Conservation (phyloP, 64 coral and sea anemone genomes). For the Montipora efflorescens region DNA sequence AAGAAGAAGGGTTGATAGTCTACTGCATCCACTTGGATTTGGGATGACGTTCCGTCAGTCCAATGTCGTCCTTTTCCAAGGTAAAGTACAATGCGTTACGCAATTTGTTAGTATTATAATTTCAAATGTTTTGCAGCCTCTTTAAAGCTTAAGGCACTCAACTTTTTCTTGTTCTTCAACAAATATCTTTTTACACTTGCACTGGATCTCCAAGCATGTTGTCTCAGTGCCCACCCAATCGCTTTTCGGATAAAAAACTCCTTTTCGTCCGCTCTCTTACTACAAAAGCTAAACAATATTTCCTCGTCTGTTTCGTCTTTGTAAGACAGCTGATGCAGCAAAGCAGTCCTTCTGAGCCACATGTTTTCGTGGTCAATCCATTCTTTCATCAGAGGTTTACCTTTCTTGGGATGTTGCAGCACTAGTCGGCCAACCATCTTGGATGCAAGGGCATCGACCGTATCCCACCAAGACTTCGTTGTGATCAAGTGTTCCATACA, state of each 20-base stretch:
- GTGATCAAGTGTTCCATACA: slow-evolving; percentile 76
- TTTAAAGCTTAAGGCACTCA: slow-evolving; percentile 85
- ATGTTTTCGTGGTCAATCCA: slow-evolving; percentile 98
- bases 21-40: no score
- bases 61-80: no score
- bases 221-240: slow-evolving; percentile 91
- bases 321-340: slow-evolving; percentile 92
- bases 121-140: slow-evolving; percentile 80
- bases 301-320: slow-evolving; percentile 85
- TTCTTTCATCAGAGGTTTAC: slow-evolving; percentile 79
- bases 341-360: slow-evolving; percentile 91
- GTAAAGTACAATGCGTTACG: not conserved
- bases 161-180: slow-evolving; percentile 65
- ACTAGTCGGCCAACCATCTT: slow-evolving; percentile 81
- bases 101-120: not conserved
- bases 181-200: slow-evolving; percentile 80
- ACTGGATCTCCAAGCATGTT: slow-evolving; percentile 66
- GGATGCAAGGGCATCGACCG: slow-evolving; percentile 75
- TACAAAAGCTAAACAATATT: slow-evolving; percentile 85
- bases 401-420: slow-evolving; percentile 50
- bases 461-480: slow-evolving; percentile 98
- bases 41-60: no score
- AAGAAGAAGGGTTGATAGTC: no score
- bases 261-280: slow-evolving; percentile 78
- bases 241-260: slow-evolving; percentile 99